Evolutionary conservation across 2,797 vertebrate genomes (phyloP).

Genomic region (Varecia variegata): DNA sequence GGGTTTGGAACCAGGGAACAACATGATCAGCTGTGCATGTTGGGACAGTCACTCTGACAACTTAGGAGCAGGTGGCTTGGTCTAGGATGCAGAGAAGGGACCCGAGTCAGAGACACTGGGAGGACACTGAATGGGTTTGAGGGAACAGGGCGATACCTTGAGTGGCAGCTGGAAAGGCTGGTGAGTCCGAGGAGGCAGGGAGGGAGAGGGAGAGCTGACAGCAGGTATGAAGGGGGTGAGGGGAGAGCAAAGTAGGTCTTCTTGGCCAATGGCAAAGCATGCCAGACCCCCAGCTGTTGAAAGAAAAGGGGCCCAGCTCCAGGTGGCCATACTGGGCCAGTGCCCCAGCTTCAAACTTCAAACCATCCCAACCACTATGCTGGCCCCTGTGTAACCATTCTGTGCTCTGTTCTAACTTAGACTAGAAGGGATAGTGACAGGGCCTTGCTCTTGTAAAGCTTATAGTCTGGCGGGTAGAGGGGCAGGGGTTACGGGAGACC

Average conservation of each 20-base stretch:
- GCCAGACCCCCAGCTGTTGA: not conserved
- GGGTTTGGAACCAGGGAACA: not conserved
- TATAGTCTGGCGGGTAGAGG: not conserved
- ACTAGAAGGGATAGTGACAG: not conserved
- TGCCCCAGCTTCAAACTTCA: not conserved
- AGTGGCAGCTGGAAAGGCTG: not conserved
- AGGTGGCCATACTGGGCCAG: not conserved
- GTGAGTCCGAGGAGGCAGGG: not conserved
- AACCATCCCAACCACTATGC: not conserved
- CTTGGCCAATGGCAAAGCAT: not conserved
- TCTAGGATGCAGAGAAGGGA: not conserved
- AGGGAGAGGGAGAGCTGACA: too few species aligned
- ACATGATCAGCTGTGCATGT: not conserved
- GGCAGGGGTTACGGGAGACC: not conserved
- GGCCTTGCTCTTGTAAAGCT: not conserved
- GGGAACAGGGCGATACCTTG: not conserved
- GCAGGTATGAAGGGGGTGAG: not conserved
- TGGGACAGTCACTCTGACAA: not conserved
- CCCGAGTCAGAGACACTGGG: not conserved
- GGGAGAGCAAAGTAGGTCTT: not conserved
- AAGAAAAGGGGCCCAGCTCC: not conserved
- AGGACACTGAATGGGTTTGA: not conserved
- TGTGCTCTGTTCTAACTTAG: not conserved
- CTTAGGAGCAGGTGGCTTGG: not conserved
- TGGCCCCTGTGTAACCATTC: not conserved